Evolutionary conservation across 2,113 vertebrate species (phyloP).

Genomic region (Athene noctua): DNA sequence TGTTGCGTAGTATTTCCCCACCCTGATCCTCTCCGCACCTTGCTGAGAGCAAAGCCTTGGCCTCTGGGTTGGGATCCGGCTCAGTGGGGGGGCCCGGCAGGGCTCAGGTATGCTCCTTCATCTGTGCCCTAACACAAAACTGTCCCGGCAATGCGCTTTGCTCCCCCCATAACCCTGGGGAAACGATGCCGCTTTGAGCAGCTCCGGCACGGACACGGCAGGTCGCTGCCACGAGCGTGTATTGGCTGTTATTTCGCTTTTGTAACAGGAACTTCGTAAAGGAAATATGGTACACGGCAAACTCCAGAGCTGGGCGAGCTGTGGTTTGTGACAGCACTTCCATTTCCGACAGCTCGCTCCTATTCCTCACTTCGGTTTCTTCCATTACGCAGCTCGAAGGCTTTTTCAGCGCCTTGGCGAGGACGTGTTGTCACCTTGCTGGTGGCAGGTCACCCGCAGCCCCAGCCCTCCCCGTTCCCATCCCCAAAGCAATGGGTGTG

Average conservation of each 20-base stretch:
- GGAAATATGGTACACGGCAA: rapidly evolving
- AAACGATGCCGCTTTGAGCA: rapidly evolving
- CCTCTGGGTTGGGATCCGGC: rapidly evolving
- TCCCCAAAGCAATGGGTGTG: rapidly evolving
- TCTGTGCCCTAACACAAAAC: not conserved
- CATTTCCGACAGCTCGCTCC: not conserved
- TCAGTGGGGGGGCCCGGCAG: not conserved
- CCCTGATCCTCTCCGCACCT: not conserved
- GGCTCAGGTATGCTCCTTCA: no score
- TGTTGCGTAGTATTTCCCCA: not conserved
- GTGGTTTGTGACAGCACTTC: not conserved
- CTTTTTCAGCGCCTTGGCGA: rapidly evolving
- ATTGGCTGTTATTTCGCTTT: not conserved
- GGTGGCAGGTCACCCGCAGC: not conserved
- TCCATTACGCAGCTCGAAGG: rapidly evolving
- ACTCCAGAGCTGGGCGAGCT: not conserved
- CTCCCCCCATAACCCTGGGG: rapidly evolving
- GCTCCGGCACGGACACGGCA: rapidly evolving
- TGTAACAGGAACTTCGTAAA: slow-evolving; percentile 23
- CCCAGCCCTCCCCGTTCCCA: not conserved
- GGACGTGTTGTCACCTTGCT: rapidly evolving
- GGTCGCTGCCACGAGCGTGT: rapidly evolving
- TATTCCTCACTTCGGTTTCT: rapidly evolving
- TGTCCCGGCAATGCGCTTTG: rapidly evolving
- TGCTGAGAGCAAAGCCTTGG: not conserved